Base-by-base conservation (phyloP, 2,797 vertebrate genomes). In the Cossypha niveicapilla region DNA sequence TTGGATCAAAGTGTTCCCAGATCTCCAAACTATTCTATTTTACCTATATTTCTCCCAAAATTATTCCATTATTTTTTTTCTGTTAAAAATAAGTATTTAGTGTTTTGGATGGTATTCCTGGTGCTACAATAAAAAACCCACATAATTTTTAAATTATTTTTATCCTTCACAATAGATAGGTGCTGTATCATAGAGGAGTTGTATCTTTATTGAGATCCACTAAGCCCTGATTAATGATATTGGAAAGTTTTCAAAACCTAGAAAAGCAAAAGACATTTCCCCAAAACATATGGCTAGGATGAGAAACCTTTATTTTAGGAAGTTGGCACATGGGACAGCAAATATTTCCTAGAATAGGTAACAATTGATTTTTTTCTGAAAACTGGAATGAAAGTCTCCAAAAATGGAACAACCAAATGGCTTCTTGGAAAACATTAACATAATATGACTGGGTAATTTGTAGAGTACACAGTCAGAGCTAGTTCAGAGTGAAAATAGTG, bases 371-470 rank as follows among this genome's bases (percentile, higher is more conserved):
- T 76, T 7, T 45, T 84, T 77, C 54, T 84, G 54, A 75, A 84
- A 84, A 61, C 7, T 57, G 35, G 32, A 73, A 39, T 57, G 62
- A 47, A 91, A 4, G 5, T 60, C 83, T 28, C 13, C 53, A 35
- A 70, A 89, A 89, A 87, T 27, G 39, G 28, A 84, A 73, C 18
- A 58, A 24, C 3, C 13, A 70, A 87, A 76, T 30, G 9, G 1
- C 28, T 94, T 89, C 78, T 73, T 87, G 42, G 74, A 92, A 96
- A 89, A 87, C 34, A 76, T 14, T 25, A 70, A 3, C 44, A 73
- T 44, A 70, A 73, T 54, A 73, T 30, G 25, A 70, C 14, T 30
- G 34, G 58, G n/a, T 54, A 50, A 72, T 85, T 86, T 70, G 15
- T 58, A 76, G 23, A 56, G 11, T 32, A 19, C 34, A 34, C 6